Base-by-base conservation (phyloP, 2,113 vertebrate genomes). In the Vidua chalybeata region DNA sequence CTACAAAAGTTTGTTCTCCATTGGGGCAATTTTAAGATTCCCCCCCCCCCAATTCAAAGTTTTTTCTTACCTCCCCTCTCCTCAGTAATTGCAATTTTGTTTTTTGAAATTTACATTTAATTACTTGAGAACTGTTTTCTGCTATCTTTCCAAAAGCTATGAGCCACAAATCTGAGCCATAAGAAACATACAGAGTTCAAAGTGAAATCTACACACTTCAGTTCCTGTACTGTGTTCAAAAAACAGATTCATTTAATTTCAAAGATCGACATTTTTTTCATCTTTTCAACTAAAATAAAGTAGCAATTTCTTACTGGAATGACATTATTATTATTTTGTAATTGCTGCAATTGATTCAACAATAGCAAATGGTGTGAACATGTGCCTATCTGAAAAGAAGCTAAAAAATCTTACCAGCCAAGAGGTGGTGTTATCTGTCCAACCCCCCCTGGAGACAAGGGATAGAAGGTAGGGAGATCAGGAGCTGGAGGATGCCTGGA, bases 381-480 rank as follows among this genome's bases (percentile, higher is more conserved):
- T 87, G 73, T 59, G 30, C 33, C 72, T 68, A 55, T 83, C 80
- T 89, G 69, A 84, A 72, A 86, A 94, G 92, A 82, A 97, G 66
- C 55, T 86, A 68, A 74, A 96, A 92, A 74, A 79, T 98, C 99
- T 99, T 98, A 99, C 99, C 99, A 99, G 98, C 99, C 99, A 90
- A 99, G 98, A 77, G 99, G 99, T 87, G 99, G 99, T 71, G 99
- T 99, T 96, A 99, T 99, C 98, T 99, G 99, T 80, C 99, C 99
- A 56, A 99, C 99, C 84, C 98, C 98, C 76, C 99, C 99, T 30
- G 99, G 99, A 96, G 99, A 99, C 95, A 99, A 98, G 26, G 99
- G 98, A 98, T 99, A 99, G 97, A 99, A 99, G 96, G 99, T 99
- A 91, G 99, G 97, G 96, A 99, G 99, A 97, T 99, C 99, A 83